phyloP scores from a whole-genome alignment of 2,797 vertebrate genomes.

The Molossus alvarezi region DNA sequence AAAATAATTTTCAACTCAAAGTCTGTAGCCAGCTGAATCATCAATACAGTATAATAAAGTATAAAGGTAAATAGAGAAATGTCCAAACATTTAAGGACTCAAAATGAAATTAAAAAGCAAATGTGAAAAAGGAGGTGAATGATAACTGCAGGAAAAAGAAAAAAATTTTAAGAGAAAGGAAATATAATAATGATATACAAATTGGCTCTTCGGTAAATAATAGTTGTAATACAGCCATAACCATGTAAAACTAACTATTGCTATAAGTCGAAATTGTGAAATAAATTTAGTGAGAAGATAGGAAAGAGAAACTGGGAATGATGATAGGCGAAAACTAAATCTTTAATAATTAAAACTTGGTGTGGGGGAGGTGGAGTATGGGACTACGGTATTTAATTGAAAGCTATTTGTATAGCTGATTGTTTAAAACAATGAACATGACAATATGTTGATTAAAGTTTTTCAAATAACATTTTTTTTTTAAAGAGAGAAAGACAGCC shows the following conservation, averaged over 20 bases:
- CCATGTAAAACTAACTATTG: conserved; percentile 2
- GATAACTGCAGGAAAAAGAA: not conserved
- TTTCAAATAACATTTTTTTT: not conserved
- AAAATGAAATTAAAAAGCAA: not conserved
- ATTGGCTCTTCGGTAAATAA: not conserved
- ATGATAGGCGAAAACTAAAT: not conserved
- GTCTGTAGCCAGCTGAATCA: not conserved
- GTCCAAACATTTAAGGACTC: not conserved
- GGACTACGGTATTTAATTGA: not conserved
- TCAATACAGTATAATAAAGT: not conserved
- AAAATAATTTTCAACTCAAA: conserved; percentile 40
- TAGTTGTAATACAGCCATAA: not conserved
- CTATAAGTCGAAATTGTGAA: not conserved
- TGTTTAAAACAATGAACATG: not conserved
- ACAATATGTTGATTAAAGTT: not conserved
- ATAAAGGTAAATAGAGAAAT: not conserved
- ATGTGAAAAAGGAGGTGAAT: not conserved
- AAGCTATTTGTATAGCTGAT: not conserved
- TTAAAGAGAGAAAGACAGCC: not conserved
- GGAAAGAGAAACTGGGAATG: not conserved
- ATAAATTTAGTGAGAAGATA: not conserved
- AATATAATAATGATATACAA: not conserved
- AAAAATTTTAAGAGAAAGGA: not conserved
- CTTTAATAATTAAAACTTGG: not conserved
- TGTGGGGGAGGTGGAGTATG: not conserved